Conservation (phyloP, 2,888 invertebrate genomes). For the Amblyteles armatorius region DNA sequence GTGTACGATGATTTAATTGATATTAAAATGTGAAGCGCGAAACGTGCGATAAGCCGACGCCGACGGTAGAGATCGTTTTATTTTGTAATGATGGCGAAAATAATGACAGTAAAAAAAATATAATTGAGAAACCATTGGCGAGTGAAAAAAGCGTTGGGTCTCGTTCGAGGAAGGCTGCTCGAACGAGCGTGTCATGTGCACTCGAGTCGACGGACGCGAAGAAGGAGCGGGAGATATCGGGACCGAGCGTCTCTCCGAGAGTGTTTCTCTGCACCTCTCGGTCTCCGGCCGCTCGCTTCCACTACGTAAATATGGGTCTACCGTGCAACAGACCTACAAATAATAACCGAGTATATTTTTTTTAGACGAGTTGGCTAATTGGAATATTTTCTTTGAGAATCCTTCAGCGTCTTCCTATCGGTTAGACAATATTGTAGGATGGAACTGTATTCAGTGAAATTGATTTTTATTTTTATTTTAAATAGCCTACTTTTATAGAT, state of each 20-base stretch:
- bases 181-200: slow-evolving; percentile 21
- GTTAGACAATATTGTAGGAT: not conserved
- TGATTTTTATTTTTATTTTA: no score
- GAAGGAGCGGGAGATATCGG: slow-evolving; percentile 26
- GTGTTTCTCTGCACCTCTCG: slow-evolving; percentile 10
- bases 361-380: not conserved
- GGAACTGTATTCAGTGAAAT: no score
- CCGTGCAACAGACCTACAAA: not conserved
- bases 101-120: not conserved
- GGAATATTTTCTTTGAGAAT: not conserved
- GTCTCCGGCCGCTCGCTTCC: slow-evolving; percentile 26
- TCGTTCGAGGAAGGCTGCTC: slow-evolving; percentile 10
- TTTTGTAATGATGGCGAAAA: not conserved
- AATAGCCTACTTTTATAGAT: no score
- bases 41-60: not conserved
- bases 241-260: not conserved
- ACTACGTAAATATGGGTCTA: not conserved
- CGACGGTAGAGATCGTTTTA: not conserved
- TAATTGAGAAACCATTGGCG: not conserved
- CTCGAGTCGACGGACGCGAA: slow-evolving; percentile 23
- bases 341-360: not conserved
- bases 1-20: not conserved
- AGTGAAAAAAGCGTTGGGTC: slow-evolving; percentile 7
- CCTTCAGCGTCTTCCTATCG: not conserved
- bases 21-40: not conserved